Evolutionary conservation across 2,888 invertebrate genomes (phyloP), one percentile per base, ranked within the genome.

Genomic region (Tinea pellionella): DNA sequence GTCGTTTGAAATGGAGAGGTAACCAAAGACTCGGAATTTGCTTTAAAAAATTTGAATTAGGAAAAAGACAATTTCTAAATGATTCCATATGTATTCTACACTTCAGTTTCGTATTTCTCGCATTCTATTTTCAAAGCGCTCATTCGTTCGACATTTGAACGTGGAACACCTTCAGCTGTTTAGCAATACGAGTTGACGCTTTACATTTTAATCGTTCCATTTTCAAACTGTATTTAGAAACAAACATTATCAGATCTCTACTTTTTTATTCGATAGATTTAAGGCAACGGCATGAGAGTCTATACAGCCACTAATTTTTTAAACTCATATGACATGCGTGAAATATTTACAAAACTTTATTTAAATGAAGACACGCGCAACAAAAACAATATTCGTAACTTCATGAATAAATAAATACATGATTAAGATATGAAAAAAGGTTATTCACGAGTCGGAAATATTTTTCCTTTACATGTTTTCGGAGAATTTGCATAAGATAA

Each of bases 321-420:
- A n/a, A n/a, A 24, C 24, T 24, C 6, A 24, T 24, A 24, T 24
- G 24, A 24, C 24, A 24, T 3, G 6, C 6, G 6, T 3, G 6
- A 24, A 3, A 3, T 24, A 6, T 6, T 24, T 24, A 24, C 6
- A 24, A 24, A 3, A 24, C 24, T 24, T 24, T 24, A 24, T 24
- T 24, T 24, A 24, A 24, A 24, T 24, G 3, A 3, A 24, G 24
- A 24, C 24, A 24, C 24, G 2, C 24, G 24, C 24, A 24, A 24
- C 24, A 47, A 47, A 47, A 47, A 47, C 47, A 47, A 47, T 47
- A 47, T 47, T 47, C 47, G 8, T 47, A 16, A 47, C 47, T 16
- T 47, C 16, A 16, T 47, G 47, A 47, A 47, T 47, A 47, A 47
- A 47, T 47, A 47, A 47, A 47, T 47, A 47, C 9, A 47, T 47